Conservation (phyloP, 2,113 vertebrate species). For the Heterocephalus glaber region DNA sequence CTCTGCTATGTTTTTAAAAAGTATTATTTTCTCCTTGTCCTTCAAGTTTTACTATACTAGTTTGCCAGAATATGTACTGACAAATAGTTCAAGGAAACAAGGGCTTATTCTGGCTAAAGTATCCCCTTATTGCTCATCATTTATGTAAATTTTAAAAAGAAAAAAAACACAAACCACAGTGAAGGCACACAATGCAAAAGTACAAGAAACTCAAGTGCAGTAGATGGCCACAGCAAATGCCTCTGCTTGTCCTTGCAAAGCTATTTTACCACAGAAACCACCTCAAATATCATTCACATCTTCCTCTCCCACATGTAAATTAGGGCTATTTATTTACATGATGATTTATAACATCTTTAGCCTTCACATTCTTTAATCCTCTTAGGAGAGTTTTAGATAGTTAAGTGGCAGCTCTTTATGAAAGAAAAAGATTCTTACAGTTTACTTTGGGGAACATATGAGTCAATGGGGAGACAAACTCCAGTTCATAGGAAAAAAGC, state of each 20-base stretch:
- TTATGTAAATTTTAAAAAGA: slow-evolving; percentile 3
- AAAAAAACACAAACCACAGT: slow-evolving; percentile 14
- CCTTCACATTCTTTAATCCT: background rate
- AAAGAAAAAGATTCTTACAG: slow-evolving; percentile 1
- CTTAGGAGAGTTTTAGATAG: slow-evolving; percentile 15
- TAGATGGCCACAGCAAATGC: background rate
- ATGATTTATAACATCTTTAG: slow-evolving; percentile 5
- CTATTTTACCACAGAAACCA: background rate
- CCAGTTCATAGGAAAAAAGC: background rate
- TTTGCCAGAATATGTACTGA: slow-evolving; percentile 53
- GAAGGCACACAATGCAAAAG: background rate
- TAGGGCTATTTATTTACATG: slow-evolving; percentile 15
- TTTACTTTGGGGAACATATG: background rate
- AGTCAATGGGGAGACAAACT: background rate
- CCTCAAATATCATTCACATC: background rate
- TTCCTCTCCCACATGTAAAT: background rate
- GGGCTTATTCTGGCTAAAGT: slow-evolving; percentile 37
- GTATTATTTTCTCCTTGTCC: background rate
- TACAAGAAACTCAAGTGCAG: background rate
- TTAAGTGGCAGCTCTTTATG: slow-evolving; percentile 38
- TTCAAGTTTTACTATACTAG: slow-evolving; percentile 47
- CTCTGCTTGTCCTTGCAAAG: background rate
- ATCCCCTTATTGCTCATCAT: background rate
- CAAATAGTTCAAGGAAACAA: slow-evolving; percentile 59
- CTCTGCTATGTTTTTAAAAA: slow-evolving; percentile 56